phyloP scores from a whole-genome alignment of 2,113 vertebrate species.

The Gymnorhina tibicen region DNA sequence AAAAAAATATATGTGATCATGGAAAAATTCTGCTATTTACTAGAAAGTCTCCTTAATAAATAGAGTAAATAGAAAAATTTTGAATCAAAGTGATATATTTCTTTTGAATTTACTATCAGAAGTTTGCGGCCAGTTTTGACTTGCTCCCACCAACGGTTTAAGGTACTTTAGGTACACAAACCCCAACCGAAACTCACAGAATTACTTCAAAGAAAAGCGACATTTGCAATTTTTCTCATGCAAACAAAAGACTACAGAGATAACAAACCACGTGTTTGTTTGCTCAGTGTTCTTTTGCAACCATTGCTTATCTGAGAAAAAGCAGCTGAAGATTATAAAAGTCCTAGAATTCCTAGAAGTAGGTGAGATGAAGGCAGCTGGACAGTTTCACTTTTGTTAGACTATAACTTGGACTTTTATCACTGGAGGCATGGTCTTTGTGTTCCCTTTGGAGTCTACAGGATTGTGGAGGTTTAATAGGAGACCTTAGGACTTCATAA shows the following conservation, averaged over 20 bases:
- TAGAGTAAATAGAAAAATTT: background rate
- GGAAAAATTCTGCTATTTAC: background rate
- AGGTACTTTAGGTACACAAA: background rate
- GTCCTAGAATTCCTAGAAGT: background rate
- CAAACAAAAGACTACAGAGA: background rate
- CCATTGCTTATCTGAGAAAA: conserved; percentile 23
- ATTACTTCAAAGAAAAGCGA: background rate
- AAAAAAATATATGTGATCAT: background rate
- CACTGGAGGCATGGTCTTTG: background rate
- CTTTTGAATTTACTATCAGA: background rate
- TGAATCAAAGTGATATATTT: background rate
- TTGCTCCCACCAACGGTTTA: background rate
- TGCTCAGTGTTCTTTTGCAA: background rate
- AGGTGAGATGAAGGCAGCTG: background rate
- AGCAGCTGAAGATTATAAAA: background rate
- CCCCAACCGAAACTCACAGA: background rate
- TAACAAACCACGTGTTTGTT: background rate
- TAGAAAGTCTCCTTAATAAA: background rate
- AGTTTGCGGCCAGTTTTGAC: background rate
- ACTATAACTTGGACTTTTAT: background rate
- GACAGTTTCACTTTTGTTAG: background rate
- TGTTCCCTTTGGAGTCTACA: background rate
- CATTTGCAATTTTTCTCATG: conserved; percentile 44
- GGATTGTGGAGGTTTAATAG: background rate
- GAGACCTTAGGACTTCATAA: background rate